Evolutionary conservation across 2,888 invertebrate species (phyloP).

Genomic region (Dicyrtoma fusca): DNA sequence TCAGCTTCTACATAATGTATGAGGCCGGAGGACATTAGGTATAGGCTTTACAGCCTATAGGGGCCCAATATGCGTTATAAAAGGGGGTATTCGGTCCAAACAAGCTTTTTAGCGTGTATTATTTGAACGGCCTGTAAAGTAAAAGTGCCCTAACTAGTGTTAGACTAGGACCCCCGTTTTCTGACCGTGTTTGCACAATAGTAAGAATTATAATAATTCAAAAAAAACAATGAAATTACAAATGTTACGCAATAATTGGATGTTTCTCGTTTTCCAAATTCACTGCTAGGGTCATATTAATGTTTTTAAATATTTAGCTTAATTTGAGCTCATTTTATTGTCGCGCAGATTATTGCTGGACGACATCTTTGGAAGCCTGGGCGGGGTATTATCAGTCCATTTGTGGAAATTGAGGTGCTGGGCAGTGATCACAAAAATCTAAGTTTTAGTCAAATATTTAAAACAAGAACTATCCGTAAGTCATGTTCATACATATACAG

Average conservation of each 20-base stretch:
- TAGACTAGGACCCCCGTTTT: too few species aligned
- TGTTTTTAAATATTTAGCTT: not conserved
- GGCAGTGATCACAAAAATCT: slow-evolving; percentile 75
- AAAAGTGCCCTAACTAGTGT: not conserved
- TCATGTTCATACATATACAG: slow-evolving; percentile 49
- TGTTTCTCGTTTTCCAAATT: not conserved
- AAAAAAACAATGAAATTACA: too few species aligned
- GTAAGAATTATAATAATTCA: too few species aligned
- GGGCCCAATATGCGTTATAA: too few species aligned
- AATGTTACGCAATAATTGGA: slow-evolving; percentile 1
- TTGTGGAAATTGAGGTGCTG: slow-evolving; percentile 86
- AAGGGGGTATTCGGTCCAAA: too few species aligned
- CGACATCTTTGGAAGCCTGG: slow-evolving; percentile 81
- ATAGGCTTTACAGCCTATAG: too few species aligned
- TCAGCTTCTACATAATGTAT: too few species aligned
- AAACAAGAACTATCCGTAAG: slow-evolving; percentile 82
- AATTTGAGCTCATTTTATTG: not conserved
- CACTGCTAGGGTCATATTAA: too few species aligned
- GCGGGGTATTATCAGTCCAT: slow-evolving; percentile 83
- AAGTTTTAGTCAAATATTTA: slow-evolving; percentile 75
- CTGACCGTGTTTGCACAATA: too few species aligned
- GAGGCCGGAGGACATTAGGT: too few species aligned
- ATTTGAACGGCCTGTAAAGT: slow-evolving; percentile 58
- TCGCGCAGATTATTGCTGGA: slow-evolving; percentile 74
- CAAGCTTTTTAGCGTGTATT: slow-evolving; percentile 70